Conservation (phyloP, 1,140 invertebrate genomes). For the Nebria ingens region DNA sequence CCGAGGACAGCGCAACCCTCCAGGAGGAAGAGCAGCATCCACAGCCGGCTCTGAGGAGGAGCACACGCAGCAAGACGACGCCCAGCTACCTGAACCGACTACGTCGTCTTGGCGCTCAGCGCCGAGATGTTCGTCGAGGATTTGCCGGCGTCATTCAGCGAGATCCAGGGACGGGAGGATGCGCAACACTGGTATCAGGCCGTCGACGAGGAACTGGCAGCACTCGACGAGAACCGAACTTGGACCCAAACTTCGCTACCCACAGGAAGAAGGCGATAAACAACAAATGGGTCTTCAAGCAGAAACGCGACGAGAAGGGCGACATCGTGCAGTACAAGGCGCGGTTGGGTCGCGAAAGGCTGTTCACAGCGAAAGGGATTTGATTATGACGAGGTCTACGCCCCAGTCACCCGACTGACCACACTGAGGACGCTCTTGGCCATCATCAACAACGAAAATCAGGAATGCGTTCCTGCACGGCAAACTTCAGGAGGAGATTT, state of each 20-base stretch:
- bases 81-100: no score
- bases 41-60: no score
- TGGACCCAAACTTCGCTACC: conserved; percentile 23
- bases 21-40: background rate
- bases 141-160: no score
- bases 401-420: conserved; percentile 25
- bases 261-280: conserved; percentile 17
- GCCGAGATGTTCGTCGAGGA: no score
- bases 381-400: conserved; percentile 32
- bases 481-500: conserved; percentile 29
- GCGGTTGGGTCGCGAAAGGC: conserved; percentile 30
- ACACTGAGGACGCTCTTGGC: background rate
- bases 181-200: conserved; percentile 23
- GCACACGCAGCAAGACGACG: no score
- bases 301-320: conserved; percentile 17
- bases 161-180: no score
- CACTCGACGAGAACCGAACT: conserved; percentile 20
- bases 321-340: conserved; percentile 12
- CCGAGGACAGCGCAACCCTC: background rate
- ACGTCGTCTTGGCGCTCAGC: no score
- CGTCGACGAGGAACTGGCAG: conserved; percentile 22
- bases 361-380: conserved; percentile 28
- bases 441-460: background rate
- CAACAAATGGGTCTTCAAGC: conserved; percentile 28
- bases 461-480: conserved; percentile 34